These are phyloP conservation scores for Dasyornis broadbenti DNA, from an alignment of 2,113 vertebrate genomes.

Conservation along the genomic window DNA sequence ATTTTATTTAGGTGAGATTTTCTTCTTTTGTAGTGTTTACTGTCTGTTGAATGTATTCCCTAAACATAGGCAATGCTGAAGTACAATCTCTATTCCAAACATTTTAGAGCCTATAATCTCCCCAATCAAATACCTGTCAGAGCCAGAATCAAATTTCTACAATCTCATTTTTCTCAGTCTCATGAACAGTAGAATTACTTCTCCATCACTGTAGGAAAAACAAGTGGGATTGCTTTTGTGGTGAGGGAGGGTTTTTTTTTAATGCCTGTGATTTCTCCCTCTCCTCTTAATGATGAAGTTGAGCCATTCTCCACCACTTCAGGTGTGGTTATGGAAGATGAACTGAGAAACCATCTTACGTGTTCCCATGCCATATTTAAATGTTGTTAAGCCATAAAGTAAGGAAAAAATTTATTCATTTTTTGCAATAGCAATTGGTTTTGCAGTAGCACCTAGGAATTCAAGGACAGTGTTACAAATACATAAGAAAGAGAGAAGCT, in stretches of 20 bases:
- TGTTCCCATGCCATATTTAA: not conserved
- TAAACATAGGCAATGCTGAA: not conserved
- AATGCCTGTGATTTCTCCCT: not conserved
- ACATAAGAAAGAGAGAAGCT: not conserved
- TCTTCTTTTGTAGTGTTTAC: not conserved
- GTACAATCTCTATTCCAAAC: conserved; percentile 9
- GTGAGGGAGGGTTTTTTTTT: not conserved
- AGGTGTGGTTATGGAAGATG: not conserved
- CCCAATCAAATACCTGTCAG: conserved; percentile 31
- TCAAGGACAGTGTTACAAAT: not conserved
- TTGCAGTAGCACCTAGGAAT: not conserved
- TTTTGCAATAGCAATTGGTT: not conserved
- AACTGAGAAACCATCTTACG: not conserved
- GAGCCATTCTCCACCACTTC: not conserved
- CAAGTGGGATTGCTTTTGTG: not conserved
- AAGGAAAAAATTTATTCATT: not conserved
- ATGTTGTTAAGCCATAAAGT: not conserved
- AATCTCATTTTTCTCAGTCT: conserved; percentile 9
- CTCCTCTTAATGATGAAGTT: not conserved
- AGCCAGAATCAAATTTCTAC: conserved; percentile 3
- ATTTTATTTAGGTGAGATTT: conserved; percentile 28
- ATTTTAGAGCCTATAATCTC: conserved; percentile 27
- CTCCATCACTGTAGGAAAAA: not conserved
- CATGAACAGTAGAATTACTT: not conserved
- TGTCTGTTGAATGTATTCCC: not conserved